Evolutionary conservation across 2,888 invertebrate species (phyloP).

Genomic region (Cosmia trapezina): DNA sequence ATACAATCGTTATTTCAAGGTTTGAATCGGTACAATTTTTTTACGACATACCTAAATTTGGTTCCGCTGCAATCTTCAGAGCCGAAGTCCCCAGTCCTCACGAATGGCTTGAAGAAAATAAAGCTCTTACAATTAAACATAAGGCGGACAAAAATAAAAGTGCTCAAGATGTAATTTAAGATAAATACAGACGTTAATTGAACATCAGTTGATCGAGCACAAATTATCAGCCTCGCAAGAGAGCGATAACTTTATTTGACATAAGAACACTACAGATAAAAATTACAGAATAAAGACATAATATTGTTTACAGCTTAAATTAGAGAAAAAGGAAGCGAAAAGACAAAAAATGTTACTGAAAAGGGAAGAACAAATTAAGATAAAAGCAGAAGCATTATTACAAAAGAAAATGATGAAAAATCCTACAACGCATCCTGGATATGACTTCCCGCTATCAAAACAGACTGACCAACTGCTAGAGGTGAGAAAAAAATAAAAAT

Average conservation of each 20-base stretch:
- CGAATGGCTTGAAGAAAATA: slow-evolving; percentile 78
- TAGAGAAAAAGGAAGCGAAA: slow-evolving; percentile 72
- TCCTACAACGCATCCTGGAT: slow-evolving; percentile 82
- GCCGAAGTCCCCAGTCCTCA: slow-evolving; percentile 76
- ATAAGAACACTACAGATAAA: neutral
- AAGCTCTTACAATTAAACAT: slow-evolving; percentile 69
- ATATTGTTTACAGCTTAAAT: slow-evolving; percentile 69
- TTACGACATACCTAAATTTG: slow-evolving; percentile 78
- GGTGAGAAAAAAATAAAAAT: slow-evolving; percentile 56
- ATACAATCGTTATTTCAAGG: slow-evolving; percentile 67
- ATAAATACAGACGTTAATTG: neutral
- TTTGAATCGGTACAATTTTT: slow-evolving; percentile 76
- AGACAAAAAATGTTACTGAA: slow-evolving; percentile 68
- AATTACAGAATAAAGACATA: neutral
- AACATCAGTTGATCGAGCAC: neutral
- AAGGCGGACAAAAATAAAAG: slow-evolving; percentile 75
- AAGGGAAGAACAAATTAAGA: slow-evolving; percentile 70
- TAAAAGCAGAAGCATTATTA: slow-evolving; percentile 72
- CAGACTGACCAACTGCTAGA: slow-evolving; percentile 69
- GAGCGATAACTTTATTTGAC: neutral
- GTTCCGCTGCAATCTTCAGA: slow-evolving; percentile 74
- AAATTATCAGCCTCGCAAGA: neutral
- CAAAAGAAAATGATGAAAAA: slow-evolving; percentile 82
- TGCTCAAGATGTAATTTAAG: slow-evolving; percentile 64
- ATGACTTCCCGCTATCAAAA: slow-evolving; percentile 76